Base-by-base conservation (phyloP, 2,888 invertebrate genomes). In the Erannis defoliaria region DNA sequence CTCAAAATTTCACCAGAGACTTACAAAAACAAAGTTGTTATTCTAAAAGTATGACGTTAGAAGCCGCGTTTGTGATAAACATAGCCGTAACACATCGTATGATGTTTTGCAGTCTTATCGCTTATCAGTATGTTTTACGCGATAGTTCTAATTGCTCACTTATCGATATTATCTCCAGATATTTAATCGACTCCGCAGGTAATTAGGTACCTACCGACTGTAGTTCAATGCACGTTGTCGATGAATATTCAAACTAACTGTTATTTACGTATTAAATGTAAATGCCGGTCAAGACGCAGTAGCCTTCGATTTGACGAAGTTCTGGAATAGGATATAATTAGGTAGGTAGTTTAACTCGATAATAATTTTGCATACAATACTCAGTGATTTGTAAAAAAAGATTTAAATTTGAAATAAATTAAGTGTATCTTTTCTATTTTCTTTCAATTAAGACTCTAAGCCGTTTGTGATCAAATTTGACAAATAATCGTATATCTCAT, bases 91-190 rank as follows among this genome's bases (percentile, higher is more conserved):
- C 16, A 43, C 23, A 67, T 70, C 65, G 60, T 51, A 57, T 51
- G 66, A 62, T 54, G 54, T 66, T 68, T 50, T 31, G 31, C 35
- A 23, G 23, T 55, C 45, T 29, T 60, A 29, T 40, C 18, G 57
- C 45, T 29, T 60, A 45, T 40, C 18, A 57, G 40, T 19, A n/a
- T 60, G 42, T 60, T 70, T 67, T 64, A 66, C 43, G 64, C 48
- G n/a, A 31, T 35, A 4, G 42, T 16, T 37, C 23, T 42, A 42
- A 31, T 62, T 56, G 38, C 9, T 37, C 29, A 29, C 21, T 59
- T 50, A 54, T 53, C 51, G 35, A 14, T 61, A 40, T n/a, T 33
- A 45, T 45, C 23, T 50, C 18, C 18, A 4, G 31, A 35, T 19
- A 8, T 10, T 8, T 38, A 45, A 5, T 26, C 26, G 1, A 4